Evolutionary conservation across 2,797 vertebrate species (phyloP), one percentile per base, ranked within the genome.

Genomic region (Malacoraja senta): DNA sequence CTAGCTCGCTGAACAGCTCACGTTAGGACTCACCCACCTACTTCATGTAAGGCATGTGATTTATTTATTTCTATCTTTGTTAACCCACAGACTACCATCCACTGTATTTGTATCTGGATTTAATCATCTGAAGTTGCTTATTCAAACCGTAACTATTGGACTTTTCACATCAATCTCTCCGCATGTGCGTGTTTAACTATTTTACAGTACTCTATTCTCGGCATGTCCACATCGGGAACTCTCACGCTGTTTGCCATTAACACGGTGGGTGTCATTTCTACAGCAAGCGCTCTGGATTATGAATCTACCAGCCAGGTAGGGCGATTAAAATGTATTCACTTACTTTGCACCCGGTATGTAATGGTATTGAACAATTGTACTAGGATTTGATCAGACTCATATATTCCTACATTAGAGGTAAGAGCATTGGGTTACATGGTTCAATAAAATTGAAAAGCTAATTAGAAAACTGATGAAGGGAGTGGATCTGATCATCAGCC

Each of bases 191-290:
- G n/a, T 61, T 86, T 6, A 86, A 63, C 58, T 91, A 91, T 91
- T 91, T 91, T 32, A 35, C 61, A 91, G 86, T 91, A 91, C 65
- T 35, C 86, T 3, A 91, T 91, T 71, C 86, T 91, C n/a, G 4
- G 63, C 35, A 71, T 0, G 17, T 91, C 86, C 86, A 91, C 86
- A 35, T 10, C 8, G 10, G 86, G 86, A 68, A 71, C 32, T 24
- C 61, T 71, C 58, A 24, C 65, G 9, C 19, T 91, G 19, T 91
- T 91, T 71, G 35, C 15, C 21, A 71, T 91, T 68, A 32, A 91
- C 24, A 24, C 61, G 3, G n/a, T 91, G 32, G 86, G 86, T 38
- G n/a, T 29, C 17, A 91, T 91, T 91, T 68, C n/a, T 24, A 91
- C 86, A 38, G 3, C 38, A 71, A 24, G 17, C 32, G 13, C 86